Evolutionary conservation across 37 sponge, comb jelly and placozoan species (phyloP), one percentile per base, ranked within the genome.

Genomic region (Haliclona indistincta): DNA sequence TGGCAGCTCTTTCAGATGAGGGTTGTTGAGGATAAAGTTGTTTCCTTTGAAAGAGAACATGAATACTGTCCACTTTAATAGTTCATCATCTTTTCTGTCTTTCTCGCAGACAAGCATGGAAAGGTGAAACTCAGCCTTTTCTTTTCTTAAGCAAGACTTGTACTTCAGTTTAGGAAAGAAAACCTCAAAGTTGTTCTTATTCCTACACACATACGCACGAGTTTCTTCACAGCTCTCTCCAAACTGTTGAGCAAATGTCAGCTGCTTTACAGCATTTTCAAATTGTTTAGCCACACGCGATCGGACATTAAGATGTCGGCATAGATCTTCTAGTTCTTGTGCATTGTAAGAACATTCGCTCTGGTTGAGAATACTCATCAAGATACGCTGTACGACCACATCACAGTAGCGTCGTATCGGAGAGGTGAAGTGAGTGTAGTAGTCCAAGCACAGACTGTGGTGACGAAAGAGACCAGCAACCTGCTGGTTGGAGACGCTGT

Each of bases 391-490:
- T 13, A 77, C 78, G 2, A 61, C 22, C 25, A 90, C 74, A 41
- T 90, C 91, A 54, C 75, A 43, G 71, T 81, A 90, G 2, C 91
- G 64, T 45, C 91, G 39, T 7, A 90, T 32, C 15, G 91, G 91
- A 44, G 91, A 90, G 1, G 91, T 73, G 63, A 81, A 85, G 38
- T 90, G 91, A 19, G 91, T 85, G 43, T 90, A 90, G 2, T 33
- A 1, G 26, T 64, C 32, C 20, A 77, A 54, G 3, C 60, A 47
- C 17, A 85, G 67, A 33, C 68, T 73, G 33, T 81, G 25, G 53
- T 90, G 91, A 1, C 63, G 29, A 28, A 73, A 67, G 10, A 37
- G 20, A 34, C 30, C 30, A 3, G 30, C 45, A 3, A 70, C 79
- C 4, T 68, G 38, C 20, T 55, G n/a, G 8, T 1, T 35, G 8